These are phyloP conservation scores for Plemyria rubiginata DNA, from an alignment of 2,888 invertebrate species.

Conservation along the genomic window DNA sequence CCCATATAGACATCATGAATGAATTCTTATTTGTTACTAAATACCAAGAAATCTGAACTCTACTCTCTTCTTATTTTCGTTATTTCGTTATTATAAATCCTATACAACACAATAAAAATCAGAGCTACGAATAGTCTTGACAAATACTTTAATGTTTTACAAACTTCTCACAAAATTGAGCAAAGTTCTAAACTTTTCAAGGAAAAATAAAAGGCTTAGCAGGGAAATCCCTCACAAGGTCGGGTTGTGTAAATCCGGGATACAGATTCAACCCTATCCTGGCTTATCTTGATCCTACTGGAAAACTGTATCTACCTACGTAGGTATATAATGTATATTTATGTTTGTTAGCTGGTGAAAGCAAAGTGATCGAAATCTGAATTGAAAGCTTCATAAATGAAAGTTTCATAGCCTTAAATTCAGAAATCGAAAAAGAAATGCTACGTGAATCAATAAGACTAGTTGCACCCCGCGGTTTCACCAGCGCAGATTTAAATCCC, in stretches of 20 bases:
- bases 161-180: not conserved
- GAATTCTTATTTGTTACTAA: too few relatives aligned
- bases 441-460: too few relatives aligned
- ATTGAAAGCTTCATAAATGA: not conserved
- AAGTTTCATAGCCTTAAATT: too few relatives aligned
- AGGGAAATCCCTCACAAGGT: slow-evolving; percentile 70
- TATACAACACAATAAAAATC: not conserved
- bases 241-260: slow-evolving; percentile 62
- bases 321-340: not conserved
- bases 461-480: too few relatives aligned
- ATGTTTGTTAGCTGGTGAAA: not conserved
- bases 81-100: too few relatives aligned
- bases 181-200: slow-evolving; percentile 1
- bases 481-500: too few relatives aligned
- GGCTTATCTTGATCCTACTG: slow-evolving; percentile 65
- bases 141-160: not conserved
- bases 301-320: slow-evolving; percentile 50
- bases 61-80: too few relatives aligned
- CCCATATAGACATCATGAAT: too few relatives aligned
- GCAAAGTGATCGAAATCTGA: not conserved
- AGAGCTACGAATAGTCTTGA: not conserved
- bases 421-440: too few relatives aligned
- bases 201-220: slow-evolving; percentile 50
- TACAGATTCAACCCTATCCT: slow-evolving; percentile 64
- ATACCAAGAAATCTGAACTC: too few relatives aligned